A percentile compares a stretch with the other conserved stretches of the same genome.
phyloP scores from a whole-genome alignment of 2,113 vertebrate species.

The Glaucomys volans region DNA sequence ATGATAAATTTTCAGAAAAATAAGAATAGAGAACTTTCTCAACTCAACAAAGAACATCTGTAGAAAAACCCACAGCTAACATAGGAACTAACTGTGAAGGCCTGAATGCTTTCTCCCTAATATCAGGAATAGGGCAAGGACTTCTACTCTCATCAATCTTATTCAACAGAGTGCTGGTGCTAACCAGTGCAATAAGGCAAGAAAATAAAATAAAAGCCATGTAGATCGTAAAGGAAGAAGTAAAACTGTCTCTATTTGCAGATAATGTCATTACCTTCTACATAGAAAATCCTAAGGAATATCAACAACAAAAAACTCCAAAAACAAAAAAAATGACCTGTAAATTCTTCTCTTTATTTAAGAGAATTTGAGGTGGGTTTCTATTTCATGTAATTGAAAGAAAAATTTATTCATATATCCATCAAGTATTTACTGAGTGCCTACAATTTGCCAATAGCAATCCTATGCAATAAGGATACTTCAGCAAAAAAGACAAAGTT shows the following conservation, averaged over 20 bases:
- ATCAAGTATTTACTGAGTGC: not conserved
- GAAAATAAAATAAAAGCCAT: not conserved
- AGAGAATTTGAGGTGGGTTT: constrained; percentile 30
- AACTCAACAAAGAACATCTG: not conserved
- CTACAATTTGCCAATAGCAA: not conserved
- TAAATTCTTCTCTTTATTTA: constrained; percentile 4
- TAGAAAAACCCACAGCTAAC: not conserved
- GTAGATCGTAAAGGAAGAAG: not conserved
- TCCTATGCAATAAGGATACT: not conserved
- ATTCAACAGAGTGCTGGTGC: not conserved
- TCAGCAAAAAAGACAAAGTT: not conserved
- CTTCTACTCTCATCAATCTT: not conserved
- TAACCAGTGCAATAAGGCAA: not conserved
- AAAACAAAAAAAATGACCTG: not conserved
- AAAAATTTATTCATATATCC: not conserved
- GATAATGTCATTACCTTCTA: not conserved
- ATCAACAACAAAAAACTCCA: not conserved
- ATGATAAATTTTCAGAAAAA: not conserved
- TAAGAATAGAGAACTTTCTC: not conserved
- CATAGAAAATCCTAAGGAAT: not conserved
- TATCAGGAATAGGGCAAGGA: not conserved
- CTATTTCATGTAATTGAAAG: not conserved
- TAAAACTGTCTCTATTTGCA: not conserved
- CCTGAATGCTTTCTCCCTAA: not conserved
- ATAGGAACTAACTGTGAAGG: not conserved